phyloP scores from a whole-genome alignment of 2,888 invertebrate species.

The Clitarchus hookeri region DNA sequence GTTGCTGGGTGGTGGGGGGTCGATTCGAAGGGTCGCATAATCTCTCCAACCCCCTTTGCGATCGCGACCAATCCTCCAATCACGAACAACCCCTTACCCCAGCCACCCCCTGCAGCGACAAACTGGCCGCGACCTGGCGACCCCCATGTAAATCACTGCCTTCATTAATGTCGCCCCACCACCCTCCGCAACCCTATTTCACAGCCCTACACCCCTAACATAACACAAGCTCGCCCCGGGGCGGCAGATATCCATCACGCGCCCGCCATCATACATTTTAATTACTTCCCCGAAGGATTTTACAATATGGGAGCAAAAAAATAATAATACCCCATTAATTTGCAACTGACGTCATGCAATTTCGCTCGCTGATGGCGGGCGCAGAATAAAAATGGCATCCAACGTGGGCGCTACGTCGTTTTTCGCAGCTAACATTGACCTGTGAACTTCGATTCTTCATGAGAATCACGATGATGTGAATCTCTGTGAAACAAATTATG shows the following conservation, averaged over 20 bases:
- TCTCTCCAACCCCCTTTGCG: no score
- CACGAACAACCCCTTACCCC: not conserved
- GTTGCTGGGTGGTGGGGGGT: no score
- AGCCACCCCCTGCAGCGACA: not conserved
- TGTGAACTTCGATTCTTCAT: no score
- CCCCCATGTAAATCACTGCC: conserved; percentile 19
- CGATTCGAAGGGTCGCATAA: no score
- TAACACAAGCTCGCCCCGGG: not conserved
- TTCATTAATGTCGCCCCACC: conserved; percentile 16
- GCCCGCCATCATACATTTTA: not conserved
- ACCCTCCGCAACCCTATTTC: not conserved
- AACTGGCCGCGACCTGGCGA: conserved; percentile 2
- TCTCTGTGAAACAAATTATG: no score
- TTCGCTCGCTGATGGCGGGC: not conserved
- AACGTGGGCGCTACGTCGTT: not conserved
- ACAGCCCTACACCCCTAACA: not conserved
- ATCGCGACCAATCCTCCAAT: no score
- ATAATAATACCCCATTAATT: conserved; percentile 3
- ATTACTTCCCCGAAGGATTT: not conserved
- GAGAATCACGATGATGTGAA: no score
- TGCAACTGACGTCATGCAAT: conserved; percentile 2
- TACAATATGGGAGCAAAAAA: not conserved
- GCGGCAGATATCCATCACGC: conserved; percentile 8
- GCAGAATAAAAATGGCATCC: not conserved
- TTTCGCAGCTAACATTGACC: not conserved